phyloP scores from a whole-genome alignment of 2,888 invertebrate genomes.

The Polietes domitor region DNA sequence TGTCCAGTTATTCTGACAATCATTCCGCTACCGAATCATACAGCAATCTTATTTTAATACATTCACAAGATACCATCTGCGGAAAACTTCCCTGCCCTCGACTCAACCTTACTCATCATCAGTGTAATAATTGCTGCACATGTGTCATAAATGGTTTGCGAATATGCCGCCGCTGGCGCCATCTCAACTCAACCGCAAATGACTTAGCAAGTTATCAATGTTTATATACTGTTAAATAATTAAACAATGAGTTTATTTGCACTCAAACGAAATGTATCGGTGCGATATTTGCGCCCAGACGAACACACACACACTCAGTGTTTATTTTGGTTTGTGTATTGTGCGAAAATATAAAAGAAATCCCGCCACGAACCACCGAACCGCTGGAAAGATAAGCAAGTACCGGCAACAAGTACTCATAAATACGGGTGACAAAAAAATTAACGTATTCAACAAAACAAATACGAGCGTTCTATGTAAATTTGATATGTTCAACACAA shows the following conservation, averaged over 20 bases:
- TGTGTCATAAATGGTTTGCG: not conserved
- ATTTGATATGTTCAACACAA: not conserved
- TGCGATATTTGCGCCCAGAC: not conserved
- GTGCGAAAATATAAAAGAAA: conserved; percentile 9
- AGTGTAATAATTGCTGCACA: not conserved
- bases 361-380: not conserved
- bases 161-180: conserved; percentile 8
- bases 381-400: not conserved
- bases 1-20: no score
- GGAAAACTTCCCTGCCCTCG: no score
- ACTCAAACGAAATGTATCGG: not conserved
- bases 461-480: not conserved
- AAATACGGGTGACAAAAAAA: not conserved
- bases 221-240: conserved; percentile 9
- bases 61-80: no score
- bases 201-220: conserved; percentile 6
- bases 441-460: not conserved
- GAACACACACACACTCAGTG: no score
- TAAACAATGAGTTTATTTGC: conserved; percentile 4
- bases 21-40: no score
- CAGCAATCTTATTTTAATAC: no score
- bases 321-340: not conserved
- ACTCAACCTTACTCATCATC: not conserved
- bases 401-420: not conserved
- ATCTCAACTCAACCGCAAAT: conserved; percentile 7